Percentiles rank a stretch among this genome's conserved stretches.
These are phyloP conservation scores for Brienomyrus brachyistius DNA, from an alignment of 2,113 vertebrate species.

Conservation along the genomic window DNA sequence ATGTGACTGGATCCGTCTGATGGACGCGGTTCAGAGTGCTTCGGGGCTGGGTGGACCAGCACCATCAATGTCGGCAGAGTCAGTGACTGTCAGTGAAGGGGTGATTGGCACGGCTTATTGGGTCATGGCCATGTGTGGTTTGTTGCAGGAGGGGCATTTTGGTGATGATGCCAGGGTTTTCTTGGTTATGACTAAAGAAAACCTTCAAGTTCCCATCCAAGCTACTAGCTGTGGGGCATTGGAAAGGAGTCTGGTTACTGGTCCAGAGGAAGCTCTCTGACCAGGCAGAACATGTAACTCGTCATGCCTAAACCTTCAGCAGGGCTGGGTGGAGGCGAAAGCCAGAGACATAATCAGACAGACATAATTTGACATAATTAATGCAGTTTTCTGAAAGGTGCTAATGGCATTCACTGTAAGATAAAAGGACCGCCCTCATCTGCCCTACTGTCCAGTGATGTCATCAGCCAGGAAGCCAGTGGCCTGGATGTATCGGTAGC, in stretches of 20 bases:
- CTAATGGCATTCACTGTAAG: background rate
- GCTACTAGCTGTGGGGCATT: background rate
- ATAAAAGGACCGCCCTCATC: background rate
- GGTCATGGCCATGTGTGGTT: background rate
- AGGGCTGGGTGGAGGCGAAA: background rate
- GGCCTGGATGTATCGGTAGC: background rate
- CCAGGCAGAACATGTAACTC: background rate
- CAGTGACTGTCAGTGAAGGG: background rate
- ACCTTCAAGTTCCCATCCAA: background rate
- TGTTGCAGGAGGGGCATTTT: background rate
- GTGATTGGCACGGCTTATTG: background rate
- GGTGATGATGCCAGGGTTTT: too few species aligned
- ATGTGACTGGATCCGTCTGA: background rate
- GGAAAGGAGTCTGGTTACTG: background rate
- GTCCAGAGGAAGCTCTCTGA: background rate
- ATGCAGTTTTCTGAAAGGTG: background rate
- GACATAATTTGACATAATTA: background rate
- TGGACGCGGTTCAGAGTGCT: background rate
- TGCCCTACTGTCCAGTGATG: background rate
- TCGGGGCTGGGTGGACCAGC: background rate
- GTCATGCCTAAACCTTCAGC: background rate
- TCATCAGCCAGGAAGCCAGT: slow-evolving; percentile 11
- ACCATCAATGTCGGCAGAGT: background rate
- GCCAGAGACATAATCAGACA: background rate
- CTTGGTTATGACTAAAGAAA: too few species aligned